A percentile compares a stretch with the other conserved stretches of the same genome.
phyloP scores from a whole-genome alignment of 2,113 vertebrate species.

The Laticauda colubrina region DNA sequence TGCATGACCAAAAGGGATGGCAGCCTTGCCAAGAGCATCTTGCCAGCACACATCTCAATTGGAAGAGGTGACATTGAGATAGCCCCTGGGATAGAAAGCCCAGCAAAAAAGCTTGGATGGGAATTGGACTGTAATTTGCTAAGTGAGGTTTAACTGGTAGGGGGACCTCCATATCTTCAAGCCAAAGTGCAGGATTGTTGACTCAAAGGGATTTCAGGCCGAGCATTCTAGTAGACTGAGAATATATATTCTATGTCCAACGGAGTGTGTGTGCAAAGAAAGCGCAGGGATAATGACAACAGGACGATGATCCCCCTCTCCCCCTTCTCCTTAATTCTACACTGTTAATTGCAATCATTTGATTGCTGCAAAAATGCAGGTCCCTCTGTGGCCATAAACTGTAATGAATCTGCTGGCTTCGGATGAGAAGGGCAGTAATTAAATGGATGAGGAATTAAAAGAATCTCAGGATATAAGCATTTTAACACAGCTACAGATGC shows the following conservation, averaged over 20 bases:
- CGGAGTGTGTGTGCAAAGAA: background rate
- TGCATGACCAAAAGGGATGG: background rate
- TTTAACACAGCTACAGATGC: background rate
- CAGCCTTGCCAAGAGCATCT: background rate
- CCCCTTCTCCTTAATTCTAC: background rate
- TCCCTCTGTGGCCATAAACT: conserved; percentile 17
- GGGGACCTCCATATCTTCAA: background rate
- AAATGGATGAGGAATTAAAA: conserved; percentile 11
- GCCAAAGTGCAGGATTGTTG: background rate
- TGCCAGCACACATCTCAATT: background rate
- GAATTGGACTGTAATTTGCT: background rate
- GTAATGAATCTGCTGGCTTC: conserved; percentile 20
- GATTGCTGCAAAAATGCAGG: conserved; percentile 26
- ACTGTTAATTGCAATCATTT: conserved; percentile 16
- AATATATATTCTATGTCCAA: background rate
- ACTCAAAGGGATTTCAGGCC: background rate
- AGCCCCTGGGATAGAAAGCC: background rate
- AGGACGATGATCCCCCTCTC: background rate
- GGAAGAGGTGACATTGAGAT: background rate
- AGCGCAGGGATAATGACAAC: background rate
- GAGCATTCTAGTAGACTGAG: background rate
- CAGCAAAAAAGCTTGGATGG: background rate
- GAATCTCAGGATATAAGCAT: background rate
- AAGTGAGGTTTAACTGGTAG: background rate
- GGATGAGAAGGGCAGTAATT: conserved; percentile 21